Evolutionary conservation across 2,113 vertebrate species (phyloP).

Genomic region (Hypanus sabinus): DNA sequence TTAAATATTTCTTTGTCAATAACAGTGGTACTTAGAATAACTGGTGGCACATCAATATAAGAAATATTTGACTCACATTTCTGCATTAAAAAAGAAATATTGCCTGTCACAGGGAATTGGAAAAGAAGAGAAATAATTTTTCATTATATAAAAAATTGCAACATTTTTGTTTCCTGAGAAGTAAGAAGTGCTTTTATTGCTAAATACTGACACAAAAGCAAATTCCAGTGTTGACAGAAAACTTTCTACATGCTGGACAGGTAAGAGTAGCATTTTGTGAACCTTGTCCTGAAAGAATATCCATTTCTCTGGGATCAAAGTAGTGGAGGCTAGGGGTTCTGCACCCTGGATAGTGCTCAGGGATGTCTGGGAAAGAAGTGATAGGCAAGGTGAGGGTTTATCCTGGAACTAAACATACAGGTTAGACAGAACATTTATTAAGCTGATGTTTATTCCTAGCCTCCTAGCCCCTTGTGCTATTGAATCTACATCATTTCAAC

Average conservation of each 20-base stretch:
- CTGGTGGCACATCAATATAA: not conserved
- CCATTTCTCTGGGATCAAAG: not conserved
- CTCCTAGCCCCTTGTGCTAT: not conserved
- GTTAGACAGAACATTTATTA: not conserved
- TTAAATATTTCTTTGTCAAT: not conserved
- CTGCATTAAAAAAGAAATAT: not conserved
- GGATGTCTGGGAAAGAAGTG: not conserved
- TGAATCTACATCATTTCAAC: not conserved
- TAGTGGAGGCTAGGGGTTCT: not conserved
- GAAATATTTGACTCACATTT: not conserved
- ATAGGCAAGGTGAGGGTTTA: not conserved
- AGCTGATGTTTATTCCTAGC: not conserved
- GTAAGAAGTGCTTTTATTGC: not conserved
- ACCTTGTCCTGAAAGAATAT: not conserved
- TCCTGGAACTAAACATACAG: not conserved
- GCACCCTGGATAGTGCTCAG: not conserved
- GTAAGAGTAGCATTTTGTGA: not conserved
- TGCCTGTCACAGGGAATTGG: not conserved
- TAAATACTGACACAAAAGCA: not conserved
- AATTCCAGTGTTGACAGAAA: not conserved
- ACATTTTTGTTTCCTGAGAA: not conserved
- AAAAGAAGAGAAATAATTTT: not conserved
- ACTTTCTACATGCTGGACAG: not conserved
- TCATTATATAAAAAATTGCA: not conserved
- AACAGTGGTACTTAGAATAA: not conserved